Percentiles rank a stretch among this genome's conserved stretches.
phyloP scores from a whole-genome alignment of 2,113 vertebrate species.

The Oryzias javanicus region DNA sequence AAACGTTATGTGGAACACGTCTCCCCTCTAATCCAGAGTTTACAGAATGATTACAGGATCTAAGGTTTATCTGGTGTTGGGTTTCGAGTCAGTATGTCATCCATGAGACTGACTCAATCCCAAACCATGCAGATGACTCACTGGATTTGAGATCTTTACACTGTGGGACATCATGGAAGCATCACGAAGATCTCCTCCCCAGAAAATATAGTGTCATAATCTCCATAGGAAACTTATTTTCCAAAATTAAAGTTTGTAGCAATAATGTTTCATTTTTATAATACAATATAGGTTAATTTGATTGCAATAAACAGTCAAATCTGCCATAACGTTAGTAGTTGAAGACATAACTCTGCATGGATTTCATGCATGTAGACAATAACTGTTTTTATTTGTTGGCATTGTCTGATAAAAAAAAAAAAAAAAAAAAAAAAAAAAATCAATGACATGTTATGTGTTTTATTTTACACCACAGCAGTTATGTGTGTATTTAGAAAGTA shows the following conservation, averaged over 20 bases:
- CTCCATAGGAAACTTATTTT: slow-evolving; percentile 17
- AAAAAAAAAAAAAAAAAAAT: too few species aligned
- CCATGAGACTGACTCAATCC: slow-evolving; percentile 47
- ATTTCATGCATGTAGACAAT: too few species aligned
- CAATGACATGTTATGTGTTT: too few species aligned
- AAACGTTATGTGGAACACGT: slow-evolving; percentile 15
- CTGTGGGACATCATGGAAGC: slow-evolving; percentile 45
- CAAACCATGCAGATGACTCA: slow-evolving; percentile 62
- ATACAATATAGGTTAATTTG: too few species aligned
- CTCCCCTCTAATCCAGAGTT: slow-evolving; percentile 1
- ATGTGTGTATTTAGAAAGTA: too few species aligned
- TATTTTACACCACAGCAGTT: too few species aligned
- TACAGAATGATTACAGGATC: slow-evolving; percentile 16
- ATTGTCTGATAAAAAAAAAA: too few species aligned
- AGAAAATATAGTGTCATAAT: slow-evolving; percentile 44
- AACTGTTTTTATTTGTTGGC: too few species aligned
- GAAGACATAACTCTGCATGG: too few species aligned
- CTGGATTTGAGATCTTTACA: slow-evolving; percentile 49
- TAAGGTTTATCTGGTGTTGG: slow-evolving; percentile 38
- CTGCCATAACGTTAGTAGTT: slow-evolving; percentile 5
- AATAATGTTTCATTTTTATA: too few species aligned
- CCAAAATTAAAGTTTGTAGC: slow-evolving; percentile 25
- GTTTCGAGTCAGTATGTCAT: slow-evolving; percentile 35
- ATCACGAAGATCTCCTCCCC: slow-evolving; percentile 43
- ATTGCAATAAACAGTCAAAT: too few species aligned